These are phyloP conservation scores for Nematolebias whitei DNA, from an alignment of 2,113 vertebrate species.

Conservation along the genomic window DNA sequence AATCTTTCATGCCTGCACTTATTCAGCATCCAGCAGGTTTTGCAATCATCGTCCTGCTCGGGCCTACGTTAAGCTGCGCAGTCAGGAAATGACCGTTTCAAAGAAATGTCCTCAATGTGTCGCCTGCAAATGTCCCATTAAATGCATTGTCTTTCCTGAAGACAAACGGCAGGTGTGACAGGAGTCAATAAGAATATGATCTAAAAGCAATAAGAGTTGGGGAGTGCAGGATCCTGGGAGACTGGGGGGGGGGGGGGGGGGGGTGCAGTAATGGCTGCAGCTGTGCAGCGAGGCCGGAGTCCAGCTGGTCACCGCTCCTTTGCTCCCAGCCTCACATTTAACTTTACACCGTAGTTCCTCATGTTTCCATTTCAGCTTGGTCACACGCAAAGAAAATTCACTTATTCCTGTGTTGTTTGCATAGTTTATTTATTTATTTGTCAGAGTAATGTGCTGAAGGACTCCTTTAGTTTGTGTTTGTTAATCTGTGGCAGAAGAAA, in stretches of 20 bases:
- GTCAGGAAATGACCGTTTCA: too few relatives aligned
- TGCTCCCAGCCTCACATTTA: slow-evolving; percentile 18
- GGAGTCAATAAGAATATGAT: slow-evolving; percentile 87
- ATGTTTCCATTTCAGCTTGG: slow-evolving; percentile 34
- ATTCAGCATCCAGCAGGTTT: slow-evolving; percentile 45
- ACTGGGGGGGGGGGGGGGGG: slow-evolving; percentile 34
- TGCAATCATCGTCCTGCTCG: slow-evolving; percentile 61
- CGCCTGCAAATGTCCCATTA: slow-evolving; percentile 78
- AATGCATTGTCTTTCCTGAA: slow-evolving; percentile 68
- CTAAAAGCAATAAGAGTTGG: slow-evolving; percentile 83
- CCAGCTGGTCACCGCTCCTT: slow-evolving; percentile 48
- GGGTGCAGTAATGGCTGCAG: slow-evolving; percentile 63
- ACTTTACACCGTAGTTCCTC: slow-evolving; percentile 33
- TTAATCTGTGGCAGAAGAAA: slow-evolving; percentile 10
- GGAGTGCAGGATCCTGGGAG: slow-evolving; percentile 76
- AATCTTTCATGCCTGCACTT: slow-evolving; percentile 51
- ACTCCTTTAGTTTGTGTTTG: slow-evolving; percentile 14
- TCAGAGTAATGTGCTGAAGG: slow-evolving; percentile 12
- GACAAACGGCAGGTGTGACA: slow-evolving; percentile 85
- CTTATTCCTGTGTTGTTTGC: slow-evolving; percentile 8
- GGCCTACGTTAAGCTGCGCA: slow-evolving; percentile 73
- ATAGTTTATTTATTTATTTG: slow-evolving; percentile 22
- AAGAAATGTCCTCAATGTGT: slow-evolving; percentile 85
- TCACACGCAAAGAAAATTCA: slow-evolving; percentile 40
- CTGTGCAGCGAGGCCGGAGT: slow-evolving; percentile 57